phyloP scores from a whole-genome alignment of 1,140 invertebrate species.

The Rhagoletis zephyria region DNA sequence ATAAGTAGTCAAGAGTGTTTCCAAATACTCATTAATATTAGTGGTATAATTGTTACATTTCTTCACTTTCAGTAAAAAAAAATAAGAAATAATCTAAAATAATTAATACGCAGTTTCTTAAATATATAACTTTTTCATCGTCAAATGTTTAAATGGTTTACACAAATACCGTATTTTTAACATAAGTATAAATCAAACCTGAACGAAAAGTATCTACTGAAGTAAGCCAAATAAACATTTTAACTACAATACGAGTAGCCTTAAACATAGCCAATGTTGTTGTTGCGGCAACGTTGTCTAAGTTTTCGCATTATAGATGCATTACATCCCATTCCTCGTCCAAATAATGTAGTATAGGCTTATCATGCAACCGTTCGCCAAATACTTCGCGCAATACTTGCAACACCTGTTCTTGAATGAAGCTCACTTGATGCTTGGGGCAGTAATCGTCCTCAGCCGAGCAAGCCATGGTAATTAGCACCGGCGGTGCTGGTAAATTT shows the following conservation, averaged over 20 bases:
- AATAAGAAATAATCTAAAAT: neutral
- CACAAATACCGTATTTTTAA: neutral
- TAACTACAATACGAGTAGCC: neutral
- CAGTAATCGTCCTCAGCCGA: constrained; percentile 92
- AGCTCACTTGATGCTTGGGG: constrained; percentile 82
- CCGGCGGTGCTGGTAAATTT: constrained; percentile 79
- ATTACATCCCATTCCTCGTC: constrained; percentile 72
- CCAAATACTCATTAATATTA: neutral
- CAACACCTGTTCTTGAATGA: constrained; percentile 80
- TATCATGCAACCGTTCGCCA: constrained; percentile 66
- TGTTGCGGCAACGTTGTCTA: too few species aligned
- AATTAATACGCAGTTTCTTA: neutral
- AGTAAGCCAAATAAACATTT: neutral
- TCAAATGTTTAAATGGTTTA: neutral
- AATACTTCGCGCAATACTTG: constrained; percentile 72
- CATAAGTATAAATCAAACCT: neutral
- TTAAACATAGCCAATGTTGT: neutral
- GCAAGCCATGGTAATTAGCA: constrained; percentile 84
- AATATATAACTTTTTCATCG: neutral
- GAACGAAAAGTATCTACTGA: neutral
- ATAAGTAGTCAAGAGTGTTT: neutral
- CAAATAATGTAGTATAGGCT: constrained; percentile 70
- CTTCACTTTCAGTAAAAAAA: constrained; percentile 12
- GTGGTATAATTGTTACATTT: neutral
- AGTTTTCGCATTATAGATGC: constrained; percentile 63